Base-by-base conservation (phyloP, 2,888 invertebrate species). In the Phaonia tiefii region DNA sequence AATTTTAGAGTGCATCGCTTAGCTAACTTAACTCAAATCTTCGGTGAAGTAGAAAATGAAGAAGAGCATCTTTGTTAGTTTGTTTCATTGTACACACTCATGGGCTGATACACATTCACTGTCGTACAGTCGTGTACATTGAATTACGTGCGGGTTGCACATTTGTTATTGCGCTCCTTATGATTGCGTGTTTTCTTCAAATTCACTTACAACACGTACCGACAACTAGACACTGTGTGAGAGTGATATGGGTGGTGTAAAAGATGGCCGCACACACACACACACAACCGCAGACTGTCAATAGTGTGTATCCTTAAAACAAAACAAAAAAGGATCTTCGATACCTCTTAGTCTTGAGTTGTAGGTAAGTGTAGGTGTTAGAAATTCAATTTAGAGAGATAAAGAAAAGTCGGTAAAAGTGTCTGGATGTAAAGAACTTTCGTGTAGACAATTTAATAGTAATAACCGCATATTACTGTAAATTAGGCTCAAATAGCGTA, bases 81-180 rank as follows among this genome's bases (percentile, higher is more conserved):
- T 31, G 3, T 31, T 31, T 31, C n/a, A n/a, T n/a, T n/a, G n/a
- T n/a, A n/a, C n/a, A n/a, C n/a, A n/a, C n/a, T n/a, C n/a, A n/a
- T n/a, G n/a, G n/a, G n/a, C 8, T 31, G 31, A 3, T 8, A 8
- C 31, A 31, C 3, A 31, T 31, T 8, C 31, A 31, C 8, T 31
- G 31, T 31, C 8, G 8, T 31, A 8, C 8, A 31, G 4, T 5
- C 31, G 31, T 31, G 31, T 31, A 31, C 31, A 31, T 31, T 79
- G 22, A 58, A 46, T 82, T 82, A 82, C 82, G 74, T 82, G 82
- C 82, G 76, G 82, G 82, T 82, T 76, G 71, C 74, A 74, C 82
- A 76, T 67, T 76, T 82, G 69, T 79, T 76, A 70, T 79, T 73
- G 71, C 54, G 79, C 81, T 10, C 25, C n/a, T 84, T 84, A 80